These are phyloP conservation scores for Sebastes oblongus DNA, from an alignment of 2,797 vertebrate species.

Conservation along the genomic window DNA sequence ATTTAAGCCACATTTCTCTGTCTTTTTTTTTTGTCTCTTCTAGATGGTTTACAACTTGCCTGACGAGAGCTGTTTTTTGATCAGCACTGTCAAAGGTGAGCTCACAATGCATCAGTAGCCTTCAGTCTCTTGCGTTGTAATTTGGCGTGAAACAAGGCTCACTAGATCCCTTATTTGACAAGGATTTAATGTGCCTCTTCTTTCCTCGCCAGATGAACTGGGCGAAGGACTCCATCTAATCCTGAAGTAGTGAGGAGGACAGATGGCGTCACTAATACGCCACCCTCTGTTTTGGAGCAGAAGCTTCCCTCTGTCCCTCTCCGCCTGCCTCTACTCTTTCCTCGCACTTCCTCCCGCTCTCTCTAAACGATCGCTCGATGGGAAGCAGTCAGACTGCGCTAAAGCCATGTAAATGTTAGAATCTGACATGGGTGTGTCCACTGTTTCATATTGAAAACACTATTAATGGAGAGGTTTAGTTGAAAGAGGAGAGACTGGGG, in stretches of 20 bases:
- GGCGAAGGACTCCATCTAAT: constrained; percentile 87
- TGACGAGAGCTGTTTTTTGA: constrained; percentile 94
- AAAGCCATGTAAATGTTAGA: constrained; percentile 87
- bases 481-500: constrained; percentile 54
- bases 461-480: constrained; percentile 63
- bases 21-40: not conserved
- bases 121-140: not conserved
- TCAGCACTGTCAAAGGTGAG: constrained; percentile 92
- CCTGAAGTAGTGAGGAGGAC: constrained; percentile 74
- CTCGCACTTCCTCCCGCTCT: constrained; percentile 60
- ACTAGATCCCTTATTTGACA: not conserved
- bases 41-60: constrained; percentile 97
- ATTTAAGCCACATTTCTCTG: not conserved
- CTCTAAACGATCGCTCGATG: constrained; percentile 55
- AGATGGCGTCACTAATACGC: constrained; percentile 71
- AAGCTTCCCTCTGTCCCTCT: constrained; percentile 72
- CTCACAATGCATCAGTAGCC: not conserved
- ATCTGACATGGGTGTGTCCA: constrained; percentile 87
- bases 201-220: constrained; percentile 85
- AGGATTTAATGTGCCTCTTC: constrained; percentile 15
- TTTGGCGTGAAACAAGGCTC: not conserved
- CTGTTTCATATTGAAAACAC: constrained; percentile 90
- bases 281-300: constrained; percentile 73
- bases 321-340: constrained; percentile 63
- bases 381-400: constrained; percentile 72